Base-by-base conservation (phyloP, 30 jellyfish, hydroid and myxozoan genomes). In the Mastigias papua region DNA sequence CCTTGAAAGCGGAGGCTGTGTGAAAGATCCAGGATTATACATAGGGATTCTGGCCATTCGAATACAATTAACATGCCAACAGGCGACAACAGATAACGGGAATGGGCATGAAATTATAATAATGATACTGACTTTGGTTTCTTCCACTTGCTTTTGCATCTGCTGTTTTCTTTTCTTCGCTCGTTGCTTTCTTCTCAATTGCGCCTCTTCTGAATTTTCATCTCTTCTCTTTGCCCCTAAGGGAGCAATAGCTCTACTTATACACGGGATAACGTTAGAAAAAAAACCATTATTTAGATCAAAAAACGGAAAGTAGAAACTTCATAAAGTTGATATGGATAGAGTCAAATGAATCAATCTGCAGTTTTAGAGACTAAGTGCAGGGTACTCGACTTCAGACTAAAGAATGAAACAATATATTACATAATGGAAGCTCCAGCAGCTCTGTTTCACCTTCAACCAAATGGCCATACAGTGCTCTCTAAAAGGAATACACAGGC, bases 81-180 rank as follows among this genome's bases (percentile, higher is more conserved):
- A 42, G 54, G 7, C 13, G 54, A 42, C 54, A 42, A 42, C 7
- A 42, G 54, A 15, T 4, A 42, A 42, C 13, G 13, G 13, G 7
- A 15, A 4, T 42, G 54, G 7, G 54, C 7, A 15, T 8, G 13
- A 8, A 4, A 42, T 42, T 42, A 42, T 42, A 15, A 42, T 57
- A 57, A 57, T 57, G 46, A 27, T 42, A 79, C 17, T 35, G 33
- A 94, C 98, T 76, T 95, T 95, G n/a, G 95, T 88, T 61, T 95
- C 97, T 90, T 95, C 99, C 35, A 95, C 87, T 81, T 95, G 97
- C 35, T 89, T 79, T 64, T 89, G 97, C 97, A 89, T 87, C 74
- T 95, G 97, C 74, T 95, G 99, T 22, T 86, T 85, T 51, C 99
- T 69, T 49, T 95, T 95, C 97, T 95, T 95, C 49, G 99, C 99